Percentiles rank a stretch among this genome's conserved stretches.
phyloP scores from a whole-genome alignment of 1,140 invertebrate species.

The Asobara japonica region DNA sequence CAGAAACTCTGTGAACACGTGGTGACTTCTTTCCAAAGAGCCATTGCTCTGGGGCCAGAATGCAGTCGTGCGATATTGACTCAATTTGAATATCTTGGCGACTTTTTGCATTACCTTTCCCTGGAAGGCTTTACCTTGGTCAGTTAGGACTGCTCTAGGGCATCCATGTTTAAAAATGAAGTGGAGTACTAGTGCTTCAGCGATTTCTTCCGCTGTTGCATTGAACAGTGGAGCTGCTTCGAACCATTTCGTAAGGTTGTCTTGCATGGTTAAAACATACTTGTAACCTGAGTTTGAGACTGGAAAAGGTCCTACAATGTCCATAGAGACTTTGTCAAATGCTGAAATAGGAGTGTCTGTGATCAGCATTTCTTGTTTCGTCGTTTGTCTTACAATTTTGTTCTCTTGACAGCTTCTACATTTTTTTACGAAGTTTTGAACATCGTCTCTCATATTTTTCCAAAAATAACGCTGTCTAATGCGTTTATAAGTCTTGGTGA shows the following conservation, averaged over 20 bases:
- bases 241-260: conserved; percentile 48
- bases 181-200: conserved; percentile 35
- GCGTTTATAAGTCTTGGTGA: conserved; percentile 32
- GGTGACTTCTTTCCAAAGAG: conserved; percentile 42
- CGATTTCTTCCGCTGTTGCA: conserved; percentile 37
- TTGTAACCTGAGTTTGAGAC: conserved; percentile 25
- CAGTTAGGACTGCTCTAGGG: conserved; percentile 43
- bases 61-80: conserved; percentile 32
- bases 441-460: conserved; percentile 31
- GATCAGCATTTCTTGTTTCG: too few relatives aligned
- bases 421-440: conserved; percentile 23
- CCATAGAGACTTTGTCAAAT: conserved; percentile 36
- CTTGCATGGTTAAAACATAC: conserved; percentile 40
- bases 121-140: conserved; percentile 47
- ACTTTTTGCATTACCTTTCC: conserved; percentile 37
- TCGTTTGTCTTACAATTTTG: conserved; percentile 29
- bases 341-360: conserved; percentile 29
- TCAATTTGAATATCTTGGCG: conserved; percentile 36
- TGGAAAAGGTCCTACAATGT: conserved; percentile 28
- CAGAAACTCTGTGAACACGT: conserved; percentile 40
- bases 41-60: conserved; percentile 42
- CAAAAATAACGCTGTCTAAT: conserved; percentile 31
- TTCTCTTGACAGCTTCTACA: conserved; percentile 34
- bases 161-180: conserved; percentile 42
- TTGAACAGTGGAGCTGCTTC: conserved; percentile 34